Evolutionary conservation across 2,888 invertebrate genomes (phyloP), one percentile per base, ranked within the genome.

Genomic region (Drosophila mimetica): DNA sequence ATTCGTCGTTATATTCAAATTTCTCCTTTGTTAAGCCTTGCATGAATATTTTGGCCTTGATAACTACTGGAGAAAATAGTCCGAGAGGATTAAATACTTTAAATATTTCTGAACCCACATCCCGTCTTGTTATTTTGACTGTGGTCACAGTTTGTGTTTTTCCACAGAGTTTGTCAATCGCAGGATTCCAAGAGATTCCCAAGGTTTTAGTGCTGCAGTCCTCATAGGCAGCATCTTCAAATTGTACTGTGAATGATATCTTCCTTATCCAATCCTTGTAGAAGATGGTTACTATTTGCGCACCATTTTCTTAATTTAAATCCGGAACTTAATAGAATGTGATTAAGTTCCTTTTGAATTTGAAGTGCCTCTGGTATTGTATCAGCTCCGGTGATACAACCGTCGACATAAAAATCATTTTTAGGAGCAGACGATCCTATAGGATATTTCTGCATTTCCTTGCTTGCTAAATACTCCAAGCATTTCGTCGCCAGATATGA

Each of bases 321-420:
- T 34, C n/a, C n/a, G n/a, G 34, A 34, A 14, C 13, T 34, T 34
- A 30, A 34, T 6, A n/a, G 34, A 4, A 34, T 6, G 6, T 34
- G 34, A 6, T 34, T 13, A 34, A n/a, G n/a, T 6, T 34, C 34
- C n/a, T n/a, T 13, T 34, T 34, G n/a, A 34, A 34, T 34, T 34
- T 34, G 34, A 34, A 34, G 34, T n/a, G 34, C 34, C n/a, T 34
- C 34, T n/a, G 34, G n/a, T 4, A 34, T 34, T 34, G n/a, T 34
- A 34, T 34, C n/a, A n/a, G 34, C 34, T 34, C 34, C 34, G n/a
- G 34, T 34, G 34, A 34, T 34, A n/a, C 13, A 34, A 6, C n/a
- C 34, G 34, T n/a, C 34, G 34, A 34, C 34, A n/a, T n/a, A n/a
- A n/a, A n/a, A n/a, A n/a, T n/a, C n/a, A n/a, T n/a, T n/a, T n/a